phyloP scores from a whole-genome alignment of 1,140 invertebrate genomes.

The Drosophila gunungcola region DNA sequence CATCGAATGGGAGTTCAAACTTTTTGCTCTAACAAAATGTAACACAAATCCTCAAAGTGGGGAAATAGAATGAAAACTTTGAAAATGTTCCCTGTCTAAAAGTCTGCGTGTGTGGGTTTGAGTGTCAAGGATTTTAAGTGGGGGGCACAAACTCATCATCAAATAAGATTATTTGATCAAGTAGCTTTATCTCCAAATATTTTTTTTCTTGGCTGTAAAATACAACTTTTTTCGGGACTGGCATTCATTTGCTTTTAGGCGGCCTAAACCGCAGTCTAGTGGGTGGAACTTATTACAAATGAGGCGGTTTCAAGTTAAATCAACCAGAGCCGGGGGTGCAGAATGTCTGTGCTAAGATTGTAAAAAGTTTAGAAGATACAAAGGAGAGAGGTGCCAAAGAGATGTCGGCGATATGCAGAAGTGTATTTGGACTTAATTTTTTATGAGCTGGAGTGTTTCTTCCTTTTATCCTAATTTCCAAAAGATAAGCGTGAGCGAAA shows the following conservation, averaged over 20 bases:
- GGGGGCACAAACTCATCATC: constrained; percentile 73
- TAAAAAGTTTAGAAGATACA: constrained; percentile 51
- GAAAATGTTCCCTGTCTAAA: constrained; percentile 22
- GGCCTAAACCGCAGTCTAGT: constrained; percentile 36
- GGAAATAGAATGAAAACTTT: constrained; percentile 82
- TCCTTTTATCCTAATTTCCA: not conserved
- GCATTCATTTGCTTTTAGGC: constrained; percentile 65
- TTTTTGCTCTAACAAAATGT: constrained; percentile 60
- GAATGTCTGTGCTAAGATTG: constrained; percentile 26
- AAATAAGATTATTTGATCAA: constrained; percentile 83
- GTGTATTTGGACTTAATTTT: constrained; percentile 63
- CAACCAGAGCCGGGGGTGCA: constrained; percentile 43
- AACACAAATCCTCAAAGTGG: constrained; percentile 78
- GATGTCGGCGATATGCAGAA: constrained; percentile 46
- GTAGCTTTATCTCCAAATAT: constrained; percentile 48
- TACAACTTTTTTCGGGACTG: constrained; percentile 31
- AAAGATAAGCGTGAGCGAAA: constrained; percentile 18
- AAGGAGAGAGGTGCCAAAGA: constrained; percentile 20
- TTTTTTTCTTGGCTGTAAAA: constrained; percentile 8
- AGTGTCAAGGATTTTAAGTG: constrained; percentile 32
- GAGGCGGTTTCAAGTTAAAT: constrained; percentile 80
- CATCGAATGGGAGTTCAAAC: constrained; percentile 60
- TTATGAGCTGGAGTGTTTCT: constrained; percentile 43
- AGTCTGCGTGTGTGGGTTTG: constrained; percentile 31
- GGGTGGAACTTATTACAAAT: constrained; percentile 76